Base-by-base conservation (phyloP, 2,797 vertebrate species). In the Moxostoma hubbsi region DNA sequence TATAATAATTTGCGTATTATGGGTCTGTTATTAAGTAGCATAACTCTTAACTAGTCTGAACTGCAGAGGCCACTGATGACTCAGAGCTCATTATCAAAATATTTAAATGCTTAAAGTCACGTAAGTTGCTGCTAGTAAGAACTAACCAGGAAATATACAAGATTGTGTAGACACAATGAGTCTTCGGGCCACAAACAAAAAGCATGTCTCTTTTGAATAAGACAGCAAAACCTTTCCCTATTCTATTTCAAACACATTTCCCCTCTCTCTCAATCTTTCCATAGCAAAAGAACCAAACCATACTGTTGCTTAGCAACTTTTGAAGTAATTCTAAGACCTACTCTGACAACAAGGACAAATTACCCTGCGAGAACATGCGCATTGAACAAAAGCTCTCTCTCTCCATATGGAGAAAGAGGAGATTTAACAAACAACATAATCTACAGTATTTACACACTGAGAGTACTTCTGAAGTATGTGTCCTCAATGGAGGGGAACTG, bases 241-340 rank as follows among this genome's bases (percentile, higher is more conserved):
- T 78, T 61, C 68, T 64, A 58, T 82, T 82, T 74, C 58, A 82
- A 77, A 85, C 81, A 75, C 55, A 5, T 51, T 15, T 1, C 10
- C 1, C 1, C 59, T 72, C n/a, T n/a, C 10, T 7, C 15, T 10
- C 12, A n/a, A 55, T 36, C 65, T 71, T 65, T 47, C 66, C 76
- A 80, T 73, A 54, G 82, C 61, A 69, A 80, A 76, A 78, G 81
- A 85, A 83, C 74, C 77, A 54, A 84, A 81, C 75, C 68, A 78
- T 71, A 69, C 81, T 80, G 88, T 88, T 88, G 88, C 88, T 88
- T 78, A 84, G 88, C 86, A 88, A 88, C 84, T 85, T 87, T 84
- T 84, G 82, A 85, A 81, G 84, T 81, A 80, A 81, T 80, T 82
- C 83, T 81, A 79, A 81, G 76, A 75, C 59, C 46, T 77, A 80